Percentiles rank a stretch among this genome's conserved stretches.
phyloP scores from a whole-genome alignment of 1,140 invertebrate species.

The Drosophila ohnishii region DNA sequence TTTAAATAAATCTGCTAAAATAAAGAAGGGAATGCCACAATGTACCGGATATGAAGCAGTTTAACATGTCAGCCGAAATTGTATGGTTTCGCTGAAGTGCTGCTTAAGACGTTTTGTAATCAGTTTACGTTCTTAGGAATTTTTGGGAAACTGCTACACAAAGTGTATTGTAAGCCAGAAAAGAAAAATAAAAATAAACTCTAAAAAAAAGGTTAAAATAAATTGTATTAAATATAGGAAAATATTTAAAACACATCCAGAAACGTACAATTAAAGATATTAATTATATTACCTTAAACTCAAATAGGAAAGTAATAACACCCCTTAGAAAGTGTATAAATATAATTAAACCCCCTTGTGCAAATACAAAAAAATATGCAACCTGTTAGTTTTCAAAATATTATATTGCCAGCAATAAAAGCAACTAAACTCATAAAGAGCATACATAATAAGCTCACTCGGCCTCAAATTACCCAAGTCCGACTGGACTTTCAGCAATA shows the following conservation, averaged over 20 bases:
- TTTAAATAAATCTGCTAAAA: not conserved
- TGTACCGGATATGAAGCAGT: conserved; percentile 18
- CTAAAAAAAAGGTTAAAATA: not conserved
- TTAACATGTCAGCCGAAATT: conserved; percentile 27
- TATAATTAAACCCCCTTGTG: not conserved
- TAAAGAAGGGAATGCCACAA: not conserved
- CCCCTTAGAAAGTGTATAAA: not conserved
- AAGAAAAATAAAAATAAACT: not conserved
- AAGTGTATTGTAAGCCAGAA: not conserved
- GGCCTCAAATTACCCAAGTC: conserved; percentile 19
- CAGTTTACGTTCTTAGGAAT: conserved; percentile 30
- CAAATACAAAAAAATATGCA: conserved; percentile 19
- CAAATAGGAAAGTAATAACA: too few species aligned
- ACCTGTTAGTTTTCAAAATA: conserved; percentile 19
- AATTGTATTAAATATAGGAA: not conserved
- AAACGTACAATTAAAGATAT: not conserved
- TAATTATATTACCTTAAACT: not conserved
- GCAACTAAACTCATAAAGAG: conserved; percentile 14
- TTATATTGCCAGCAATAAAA: conserved; percentile 15
- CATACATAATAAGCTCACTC: conserved; percentile 13
- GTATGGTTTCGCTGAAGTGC: conserved; percentile 30
- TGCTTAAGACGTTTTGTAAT: conserved; percentile 12
- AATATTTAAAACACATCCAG: not conserved
- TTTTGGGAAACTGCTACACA: not conserved
- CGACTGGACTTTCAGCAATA: not conserved